Evolutionary conservation across 2,888 invertebrate genomes (phyloP), one percentile per base, ranked within the genome.

Genomic region (Cinara cedri): DNA sequence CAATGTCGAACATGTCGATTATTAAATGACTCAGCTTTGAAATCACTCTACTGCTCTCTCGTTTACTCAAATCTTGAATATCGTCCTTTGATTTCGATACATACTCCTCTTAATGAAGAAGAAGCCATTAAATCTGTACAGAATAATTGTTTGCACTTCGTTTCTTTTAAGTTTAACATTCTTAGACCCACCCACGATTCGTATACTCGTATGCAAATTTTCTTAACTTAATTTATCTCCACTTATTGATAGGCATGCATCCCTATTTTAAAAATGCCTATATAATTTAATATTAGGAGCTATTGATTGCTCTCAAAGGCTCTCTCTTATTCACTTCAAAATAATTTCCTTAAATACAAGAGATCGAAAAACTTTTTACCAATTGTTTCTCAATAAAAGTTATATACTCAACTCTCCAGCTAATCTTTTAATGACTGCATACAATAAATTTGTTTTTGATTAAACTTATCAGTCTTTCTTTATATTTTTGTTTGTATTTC

Each of bases 41-140:
- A 54, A 42, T 1, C n/a, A 34, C 34, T 54, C 3, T 26, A 54
- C 46, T 42, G 21, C n/a, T 54, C 14, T 16, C 21, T 42, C 9
- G 42, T 70, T 19, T 13, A 9, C 3, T 70, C 70, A 21, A 70
- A 70, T 70, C 14, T 70, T 1, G 19, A 70, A 13, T 68, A 51
- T 1, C 26, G 49, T n/a, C 19, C 19, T 54, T 11, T 42, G 3
- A 42, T 71, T 24, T 71, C 42, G 70, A 46, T 19, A 6, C 19
- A 55, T 16, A 14, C 19, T 46, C 54, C 16, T 19, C n/a, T n/a
- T n/a, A n/a, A 71, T 19, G 42, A 71, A 24, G 55, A 54, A 6
- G 14, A 55, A 71, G 13, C 16, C 14, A 54, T 70, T 54, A 19
- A 54, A 16, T 70, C 26, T 11, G 51, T 51, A 26, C 26, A 68